These are phyloP conservation scores for Drosophila mimetica DNA, from an alignment of 2,888 invertebrate species.

Conservation along the genomic window DNA sequence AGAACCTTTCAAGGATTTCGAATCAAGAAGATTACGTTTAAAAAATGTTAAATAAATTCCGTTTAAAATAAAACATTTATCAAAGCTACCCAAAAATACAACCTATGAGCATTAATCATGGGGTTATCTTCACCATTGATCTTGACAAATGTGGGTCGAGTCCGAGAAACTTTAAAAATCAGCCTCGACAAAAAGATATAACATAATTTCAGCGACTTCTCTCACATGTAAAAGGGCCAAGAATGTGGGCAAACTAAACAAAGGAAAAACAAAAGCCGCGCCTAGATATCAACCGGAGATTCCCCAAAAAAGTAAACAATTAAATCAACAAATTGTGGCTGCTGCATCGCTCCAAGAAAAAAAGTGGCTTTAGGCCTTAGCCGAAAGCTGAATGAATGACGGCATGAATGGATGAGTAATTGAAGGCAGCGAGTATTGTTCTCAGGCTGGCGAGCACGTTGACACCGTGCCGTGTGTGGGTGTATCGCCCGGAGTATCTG, in stretches of 20 bases:
- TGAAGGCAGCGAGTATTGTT: conserved; percentile 61
- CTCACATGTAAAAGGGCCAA: conserved; percentile 16
- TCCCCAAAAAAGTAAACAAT: conserved; percentile 47
- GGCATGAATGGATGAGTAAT: conserved; percentile 72
- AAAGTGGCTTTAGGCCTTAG: not conserved
- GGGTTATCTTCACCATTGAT: conserved; percentile 53
- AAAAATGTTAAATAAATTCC: not conserved
- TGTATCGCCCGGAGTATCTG: conserved; percentile 60
- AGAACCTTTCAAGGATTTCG: conserved; percentile 19
- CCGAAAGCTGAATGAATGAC: conserved; percentile 49
- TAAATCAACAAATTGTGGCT: conserved; percentile 67
- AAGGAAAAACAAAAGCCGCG: conserved; percentile 33
- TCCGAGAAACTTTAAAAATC: conserved; percentile 20
- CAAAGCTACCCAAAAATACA: conserved; percentile 23
- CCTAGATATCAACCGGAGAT: conserved; percentile 16
- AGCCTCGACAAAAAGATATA: conserved; percentile 24
- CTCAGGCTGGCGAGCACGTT: conserved; percentile 73
- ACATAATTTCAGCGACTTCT: conserved; percentile 9
- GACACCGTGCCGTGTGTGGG: conserved; percentile 62
- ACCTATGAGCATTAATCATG: conserved; percentile 53
- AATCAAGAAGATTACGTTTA: conserved; percentile 2
- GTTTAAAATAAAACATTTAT: conserved; percentile 19
- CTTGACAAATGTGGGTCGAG: conserved; percentile 59
- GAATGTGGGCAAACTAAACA: conserved; percentile 41
- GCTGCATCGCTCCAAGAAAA: conserved; percentile 10